These are phyloP conservation scores for Chloropsis cyanopogon DNA, from an alignment of 2,113 vertebrate species.

Conservation along the genomic window DNA sequence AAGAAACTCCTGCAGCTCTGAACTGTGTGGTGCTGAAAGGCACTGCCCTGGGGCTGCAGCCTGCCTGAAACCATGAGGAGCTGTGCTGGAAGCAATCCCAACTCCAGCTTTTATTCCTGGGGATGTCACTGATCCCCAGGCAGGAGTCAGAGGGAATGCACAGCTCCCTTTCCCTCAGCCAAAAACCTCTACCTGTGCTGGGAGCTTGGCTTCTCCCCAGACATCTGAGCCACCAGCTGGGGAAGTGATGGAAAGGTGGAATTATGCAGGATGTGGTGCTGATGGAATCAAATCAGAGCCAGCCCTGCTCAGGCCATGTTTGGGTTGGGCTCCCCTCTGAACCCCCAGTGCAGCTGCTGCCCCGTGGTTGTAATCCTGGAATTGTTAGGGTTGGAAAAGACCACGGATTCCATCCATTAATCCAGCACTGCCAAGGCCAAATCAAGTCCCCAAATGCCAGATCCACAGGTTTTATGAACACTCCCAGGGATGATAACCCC, in stretches of 20 bases:
- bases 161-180: not conserved
- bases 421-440: not conserved
- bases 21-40: not conserved
- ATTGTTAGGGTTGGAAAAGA: not conserved
- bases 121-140: not conserved
- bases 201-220: not conserved
- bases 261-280: not conserved
- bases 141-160: not conserved
- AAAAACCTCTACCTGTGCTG: not conserved
- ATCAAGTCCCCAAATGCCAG: not conserved
- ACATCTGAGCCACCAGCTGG: not conserved
- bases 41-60: not conserved
- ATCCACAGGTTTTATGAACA: not conserved
- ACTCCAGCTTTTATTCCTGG: not conserved
- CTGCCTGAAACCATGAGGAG: not conserved
- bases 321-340: not conserved
- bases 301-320: not conserved
- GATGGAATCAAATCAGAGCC: fast-evolving
- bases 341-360: not conserved
- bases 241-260: not conserved
- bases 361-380: fast-evolving
- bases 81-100: not conserved
- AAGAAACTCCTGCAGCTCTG: not conserved
- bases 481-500: not conserved
- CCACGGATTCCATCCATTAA: fast-evolving